Percentiles rank a stretch among this genome's conserved stretches.
phyloP scores from a whole-genome alignment of 2,797 vertebrate genomes.

The Craterocephalus amniculus region DNA sequence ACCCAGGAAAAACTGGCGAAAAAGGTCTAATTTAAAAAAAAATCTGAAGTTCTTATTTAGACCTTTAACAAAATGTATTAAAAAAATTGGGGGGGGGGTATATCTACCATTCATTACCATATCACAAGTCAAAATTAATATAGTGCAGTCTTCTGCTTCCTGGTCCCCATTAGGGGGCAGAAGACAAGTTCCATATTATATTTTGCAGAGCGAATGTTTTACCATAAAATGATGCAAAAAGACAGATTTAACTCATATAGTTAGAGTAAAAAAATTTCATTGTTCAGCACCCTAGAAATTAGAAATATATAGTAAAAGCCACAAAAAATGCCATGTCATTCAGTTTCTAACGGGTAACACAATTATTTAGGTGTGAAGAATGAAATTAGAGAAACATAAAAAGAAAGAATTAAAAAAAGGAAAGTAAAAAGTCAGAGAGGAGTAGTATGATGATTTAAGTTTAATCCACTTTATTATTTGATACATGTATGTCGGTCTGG shows the following conservation, averaged over 20 bases:
- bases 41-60: no score
- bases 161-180: no score
- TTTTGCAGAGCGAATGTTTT: no score
- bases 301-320: neutral
- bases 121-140: no score
- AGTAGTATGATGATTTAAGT: conserved; percentile 31
- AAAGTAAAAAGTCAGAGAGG: neutral
- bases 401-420: neutral
- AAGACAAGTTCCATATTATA: no score
- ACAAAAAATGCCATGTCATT: neutral
- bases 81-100: no score
- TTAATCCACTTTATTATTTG: conserved; percentile 59
- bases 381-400: neutral
- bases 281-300: neutral
- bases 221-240: no score
- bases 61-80: no score
- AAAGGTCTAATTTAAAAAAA: no score
- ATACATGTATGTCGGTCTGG: conserved; percentile 57
- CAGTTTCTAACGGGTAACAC: neutral
- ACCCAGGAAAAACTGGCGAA: no score
- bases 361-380: neutral
- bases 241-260: neutral
- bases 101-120: no score
- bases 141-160: no score
- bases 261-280: neutral